phyloP scores from a whole-genome alignment of 2,888 invertebrate species.

The Sialis fuliginosa region DNA sequence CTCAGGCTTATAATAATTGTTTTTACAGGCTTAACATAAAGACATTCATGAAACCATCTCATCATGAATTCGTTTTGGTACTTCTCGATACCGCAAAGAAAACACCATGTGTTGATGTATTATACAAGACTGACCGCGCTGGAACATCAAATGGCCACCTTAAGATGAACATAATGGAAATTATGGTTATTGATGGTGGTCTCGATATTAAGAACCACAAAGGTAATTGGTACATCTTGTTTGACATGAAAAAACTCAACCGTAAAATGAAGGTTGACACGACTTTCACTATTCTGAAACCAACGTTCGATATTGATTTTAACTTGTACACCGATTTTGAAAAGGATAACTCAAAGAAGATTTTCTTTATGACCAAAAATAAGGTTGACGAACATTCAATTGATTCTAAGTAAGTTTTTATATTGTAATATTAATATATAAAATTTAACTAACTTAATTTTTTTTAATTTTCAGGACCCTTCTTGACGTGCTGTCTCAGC shows the following conservation, averaged over 20 bases:
- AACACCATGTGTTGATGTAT: slow-evolving; percentile 26
- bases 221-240: slow-evolving; percentile 38
- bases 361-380: slow-evolving; percentile 44
- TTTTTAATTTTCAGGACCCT: slow-evolving; percentile 24
- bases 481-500: slow-evolving; percentile 29
- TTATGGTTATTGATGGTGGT: slow-evolving; percentile 42
- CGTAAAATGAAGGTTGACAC: slow-evolving; percentile 42
- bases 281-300: slow-evolving; percentile 39
- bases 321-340: slow-evolving; percentile 50
- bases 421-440: not conserved
- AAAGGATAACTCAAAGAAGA: slow-evolving; percentile 48
- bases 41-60: not conserved
- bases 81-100: not conserved
- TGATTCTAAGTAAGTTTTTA: slow-evolving; percentile 39
- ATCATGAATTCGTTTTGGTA: not conserved
- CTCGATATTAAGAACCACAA: slow-evolving; percentile 43
- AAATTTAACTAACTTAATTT: not conserved
- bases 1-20: too few species aligned
- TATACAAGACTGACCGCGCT: slow-evolving; percentile 29
- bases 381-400: slow-evolving; percentile 31
- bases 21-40: not conserved
- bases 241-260: slow-evolving; percentile 39
- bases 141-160: slow-evolving; percentile 30
- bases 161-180: slow-evolving; percentile 24
- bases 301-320: slow-evolving; percentile 39